Evolutionary conservation across 2,113 vertebrate genomes (phyloP), one percentile per base, ranked within the genome.

Genomic region (Crotalus horridus): DNA sequence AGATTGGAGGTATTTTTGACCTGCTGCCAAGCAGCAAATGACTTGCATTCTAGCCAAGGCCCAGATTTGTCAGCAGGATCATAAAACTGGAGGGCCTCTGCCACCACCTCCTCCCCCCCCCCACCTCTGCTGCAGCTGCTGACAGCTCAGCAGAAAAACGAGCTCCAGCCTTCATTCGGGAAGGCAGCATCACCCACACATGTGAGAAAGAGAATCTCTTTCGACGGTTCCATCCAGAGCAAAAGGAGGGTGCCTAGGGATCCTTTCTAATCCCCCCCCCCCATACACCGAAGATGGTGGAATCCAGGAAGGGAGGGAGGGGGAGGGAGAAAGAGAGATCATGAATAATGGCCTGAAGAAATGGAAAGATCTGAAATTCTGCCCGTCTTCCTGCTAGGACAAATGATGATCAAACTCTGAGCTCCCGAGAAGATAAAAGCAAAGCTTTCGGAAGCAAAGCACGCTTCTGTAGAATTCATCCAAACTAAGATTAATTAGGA

Each of bases 1-100:
- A 91, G 59, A 92, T 93, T 33, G 91, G 48, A 51, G 46, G 61
- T 0, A 92, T 92, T 94, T 94, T 90, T 95, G 94, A 91, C 89
- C 74, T 0, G 43, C 87, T 94, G 85, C 55, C 64, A 87, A 51
- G 55, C 59, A 53, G 61, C 51, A 81, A 59, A 33, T 91, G 93
- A 96, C 93, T 93, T 89, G 87, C 89, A 81, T 94, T 95, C 89
- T 88, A 93, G 93, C 90, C 85, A 92, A 64, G 81, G 86, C 91
- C 94, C 64, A 11, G 0, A 29, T 95, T 96, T 96, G 90, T 94
- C 95, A 94, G 94, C 93, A 92, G 94, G 92, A 91, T 95, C 89
- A 81, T 81, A 81, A 43, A 81, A 9, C 74, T 9, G 74, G 33
- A 21, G 7, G 74, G 33, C 17, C 33, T 21, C 17, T 7, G 0